Evolutionary conservation across 2,888 invertebrate genomes (phyloP).

Genomic region (Linyphia triangularis): DNA sequence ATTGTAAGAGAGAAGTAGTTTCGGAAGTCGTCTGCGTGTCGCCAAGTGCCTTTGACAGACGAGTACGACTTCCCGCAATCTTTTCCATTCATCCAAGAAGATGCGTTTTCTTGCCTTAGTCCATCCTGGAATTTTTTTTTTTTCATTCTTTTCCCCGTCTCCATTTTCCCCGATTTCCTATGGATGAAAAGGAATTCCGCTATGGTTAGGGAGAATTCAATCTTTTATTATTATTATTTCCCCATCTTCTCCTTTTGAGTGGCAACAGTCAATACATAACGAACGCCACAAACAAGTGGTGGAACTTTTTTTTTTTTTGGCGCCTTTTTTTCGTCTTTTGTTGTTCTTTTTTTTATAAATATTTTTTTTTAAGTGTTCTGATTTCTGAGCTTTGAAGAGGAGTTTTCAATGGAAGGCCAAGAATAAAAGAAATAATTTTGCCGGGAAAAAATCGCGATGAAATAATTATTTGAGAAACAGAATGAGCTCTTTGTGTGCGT

Average conservation of each 20-base stretch:
- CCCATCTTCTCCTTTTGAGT: slow-evolving; percentile 2
- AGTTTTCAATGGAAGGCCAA: background rate
- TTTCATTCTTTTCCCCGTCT: background rate
- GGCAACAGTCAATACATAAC: slow-evolving; percentile 60
- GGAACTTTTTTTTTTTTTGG: slow-evolving; percentile 1
- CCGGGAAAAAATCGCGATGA: slow-evolving; percentile 37
- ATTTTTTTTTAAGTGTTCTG: slow-evolving; percentile 3
- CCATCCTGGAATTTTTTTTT: background rate
- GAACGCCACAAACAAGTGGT: slow-evolving; percentile 46
- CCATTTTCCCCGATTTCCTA: slow-evolving; percentile 48
- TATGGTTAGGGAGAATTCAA: slow-evolving; percentile 46
- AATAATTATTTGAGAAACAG: slow-evolving; percentile 50
- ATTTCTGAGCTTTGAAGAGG: slow-evolving; percentile 16
- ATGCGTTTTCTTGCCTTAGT: slow-evolving; percentile 39
- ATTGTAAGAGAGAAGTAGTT: slow-evolving; percentile 40
- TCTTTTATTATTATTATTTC: slow-evolving; percentile 17
- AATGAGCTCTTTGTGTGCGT: slow-evolving; percentile 33
- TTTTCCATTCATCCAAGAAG: slow-evolving; percentile 57
- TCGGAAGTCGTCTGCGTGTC: slow-evolving; percentile 66
- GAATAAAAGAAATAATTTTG: background rate
- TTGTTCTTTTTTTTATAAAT: background rate
- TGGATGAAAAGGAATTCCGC: slow-evolving; percentile 55
- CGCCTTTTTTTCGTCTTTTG: background rate
- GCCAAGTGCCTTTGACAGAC: slow-evolving; percentile 72
- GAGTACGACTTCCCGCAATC: slow-evolving; percentile 59